Evolutionary conservation across 2,113 vertebrate species (phyloP), one percentile per base, ranked within the genome.

Genomic region (Strix uralensis): DNA sequence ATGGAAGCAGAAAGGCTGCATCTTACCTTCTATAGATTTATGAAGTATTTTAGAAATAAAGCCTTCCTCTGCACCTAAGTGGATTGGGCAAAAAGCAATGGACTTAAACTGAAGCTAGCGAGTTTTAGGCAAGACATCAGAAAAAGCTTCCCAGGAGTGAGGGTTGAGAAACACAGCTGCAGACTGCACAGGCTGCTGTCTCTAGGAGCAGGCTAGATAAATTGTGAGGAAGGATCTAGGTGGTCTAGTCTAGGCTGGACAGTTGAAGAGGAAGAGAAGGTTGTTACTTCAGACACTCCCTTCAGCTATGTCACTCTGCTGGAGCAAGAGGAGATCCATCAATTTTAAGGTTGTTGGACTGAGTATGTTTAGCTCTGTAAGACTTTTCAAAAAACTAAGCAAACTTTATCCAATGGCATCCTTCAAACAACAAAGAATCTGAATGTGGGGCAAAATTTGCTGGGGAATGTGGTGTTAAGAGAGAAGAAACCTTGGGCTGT

Each of bases 21-120:
- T 86, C 74, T 86, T 96, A 17, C 72, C 57, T 96, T 90, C 91
- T 65, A 69, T 72, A 4, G 32, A 95, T 96, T 96, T 96, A 96
- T 95, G 94, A 95, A 93, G 78, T 96, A 96, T 93, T 97, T 75
- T 38, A 63, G 84, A 93, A 94, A 94, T 58, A 92, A 94, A 97
- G 40, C 70, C 74, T 95, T 96, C 84, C 94, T 95, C 94, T 96
- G 94, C 90, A 91, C 78, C 81, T 82, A 55, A 80, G 93, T 80
- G 94, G 34, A 75, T 79, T 93, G 84, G 49, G 63, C 42, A 67
- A 71, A 91, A 75, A 80, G 54, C 62, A 94, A 29, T 46, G 74
- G 84, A 70, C 66, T 93, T 89, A 88, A 80, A 85, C 70, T 94
- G 62, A 72, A 90, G 73, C 77, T 75, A 25, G 61, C 72, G 59